A percentile compares a stretch with the other conserved stretches of the same genome.
Conservation (phyloP, 2,888 invertebrate species). For the Andrena hattorfiana region DNA sequence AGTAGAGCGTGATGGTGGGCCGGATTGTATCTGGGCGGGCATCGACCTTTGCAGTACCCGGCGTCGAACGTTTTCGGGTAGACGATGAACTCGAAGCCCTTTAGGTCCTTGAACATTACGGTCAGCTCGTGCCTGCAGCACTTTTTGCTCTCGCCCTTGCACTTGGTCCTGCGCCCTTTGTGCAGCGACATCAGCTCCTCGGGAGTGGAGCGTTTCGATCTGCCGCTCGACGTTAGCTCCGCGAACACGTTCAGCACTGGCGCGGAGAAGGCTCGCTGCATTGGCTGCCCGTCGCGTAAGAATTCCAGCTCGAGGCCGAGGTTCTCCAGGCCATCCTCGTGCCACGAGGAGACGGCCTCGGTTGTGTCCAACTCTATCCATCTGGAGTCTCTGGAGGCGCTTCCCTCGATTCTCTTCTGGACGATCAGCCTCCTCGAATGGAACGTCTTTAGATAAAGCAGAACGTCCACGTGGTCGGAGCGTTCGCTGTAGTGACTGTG, state of each 20-base stretch:
- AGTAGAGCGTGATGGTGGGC: slow-evolving; percentile 90
- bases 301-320: slow-evolving; percentile 87
- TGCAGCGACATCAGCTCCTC: slow-evolving; percentile 81
- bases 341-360: slow-evolving; percentile 86
- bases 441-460: slow-evolving; percentile 69
- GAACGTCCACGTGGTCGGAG: slow-evolving; percentile 65
- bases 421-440: slow-evolving; percentile 81
- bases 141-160: slow-evolving; percentile 86
- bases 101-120: slow-evolving; percentile 89
- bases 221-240: slow-evolving; percentile 38
- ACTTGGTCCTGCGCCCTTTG: slow-evolving; percentile 86
- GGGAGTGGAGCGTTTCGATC: slow-evolving; percentile 68
- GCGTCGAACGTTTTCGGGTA: slow-evolving; percentile 90
- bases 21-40: slow-evolving; percentile 89
- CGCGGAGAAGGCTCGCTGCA: slow-evolving; percentile 81
- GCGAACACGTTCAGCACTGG: slow-evolving; percentile 81
- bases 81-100: slow-evolving; percentile 88
- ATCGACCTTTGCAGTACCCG: slow-evolving; percentile 90
- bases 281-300: slow-evolving; percentile 74
- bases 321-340: slow-evolving; percentile 84
- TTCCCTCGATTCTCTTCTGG: slow-evolving; percentile 81
- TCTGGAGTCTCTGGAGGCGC: slow-evolving; percentile 82
- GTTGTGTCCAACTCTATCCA: slow-evolving; percentile 89
- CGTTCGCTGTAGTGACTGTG: slow-evolving; percentile 54
- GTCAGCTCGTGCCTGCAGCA: slow-evolving; percentile 90